These are phyloP conservation scores for Hiodon tergisus DNA, from an alignment of 2,113 vertebrate species.

Conservation along the genomic window DNA sequence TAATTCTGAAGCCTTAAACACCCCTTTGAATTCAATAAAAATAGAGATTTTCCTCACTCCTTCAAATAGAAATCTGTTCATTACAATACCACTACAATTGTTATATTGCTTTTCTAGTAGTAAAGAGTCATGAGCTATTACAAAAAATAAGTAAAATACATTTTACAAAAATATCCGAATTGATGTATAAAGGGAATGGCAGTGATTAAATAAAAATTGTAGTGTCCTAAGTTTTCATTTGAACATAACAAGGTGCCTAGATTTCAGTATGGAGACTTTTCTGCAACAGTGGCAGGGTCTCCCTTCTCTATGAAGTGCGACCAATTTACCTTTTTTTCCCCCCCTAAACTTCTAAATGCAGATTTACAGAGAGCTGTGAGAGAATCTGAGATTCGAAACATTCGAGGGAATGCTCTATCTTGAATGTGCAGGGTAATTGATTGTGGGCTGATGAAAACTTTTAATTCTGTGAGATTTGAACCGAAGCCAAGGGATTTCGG, in stretches of 20 bases:
- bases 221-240: neutral
- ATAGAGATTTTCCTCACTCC: conserved; percentile 33
- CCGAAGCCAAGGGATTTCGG: neutral
- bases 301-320: no score
- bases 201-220: no score
- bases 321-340: neutral
- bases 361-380: no score
- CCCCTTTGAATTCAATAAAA: conserved; percentile 40
- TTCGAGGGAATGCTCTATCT: neutral
- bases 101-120: conserved; percentile 9
- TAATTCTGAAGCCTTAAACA: conserved; percentile 35
- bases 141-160: conserved; percentile 30
- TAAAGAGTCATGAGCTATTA: conserved; percentile 31
- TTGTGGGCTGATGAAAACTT: conserved; percentile 24
- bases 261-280: neutral
- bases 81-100: conserved; percentile 30
- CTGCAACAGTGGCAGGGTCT: neutral
- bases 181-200: neutral
- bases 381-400: no score
- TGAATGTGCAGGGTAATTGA: conserved; percentile 10
- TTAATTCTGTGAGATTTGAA: neutral
- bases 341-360: no score
- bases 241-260: neutral
- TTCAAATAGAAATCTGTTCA: conserved; percentile 23
- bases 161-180: conserved; percentile 12